phyloP scores from a whole-genome alignment of 2,113 vertebrate genomes.

The Syngnathus typhle region DNA sequence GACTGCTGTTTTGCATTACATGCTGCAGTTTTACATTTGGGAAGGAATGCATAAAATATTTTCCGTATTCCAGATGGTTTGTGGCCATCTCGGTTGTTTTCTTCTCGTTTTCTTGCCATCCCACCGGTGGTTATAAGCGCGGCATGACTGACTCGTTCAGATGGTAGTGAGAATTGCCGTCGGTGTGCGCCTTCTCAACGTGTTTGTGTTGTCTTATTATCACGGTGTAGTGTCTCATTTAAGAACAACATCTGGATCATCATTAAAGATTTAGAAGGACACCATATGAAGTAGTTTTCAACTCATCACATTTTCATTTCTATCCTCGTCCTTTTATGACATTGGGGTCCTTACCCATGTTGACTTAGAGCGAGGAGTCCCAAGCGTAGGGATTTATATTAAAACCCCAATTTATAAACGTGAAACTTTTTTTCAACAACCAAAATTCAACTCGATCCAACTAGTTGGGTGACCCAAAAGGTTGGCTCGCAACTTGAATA shows the following conservation, averaged over 20 bases:
- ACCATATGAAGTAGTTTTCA: constrained; percentile 45
- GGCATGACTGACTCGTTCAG: constrained; percentile 12
- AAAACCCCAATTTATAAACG: too few relatives aligned
- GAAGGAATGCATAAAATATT: constrained; percentile 13
- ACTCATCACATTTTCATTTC: constrained; percentile 62
- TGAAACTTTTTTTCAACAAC: too few relatives aligned
- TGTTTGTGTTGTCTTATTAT: constrained; percentile 50
- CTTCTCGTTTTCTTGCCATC: background rate
- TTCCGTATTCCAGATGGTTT: constrained; percentile 18
- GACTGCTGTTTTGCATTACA: background rate
- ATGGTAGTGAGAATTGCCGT: constrained; percentile 14
- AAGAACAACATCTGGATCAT: constrained; percentile 69
- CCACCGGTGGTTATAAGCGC: constrained; percentile 22
- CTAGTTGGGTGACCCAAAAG: too few relatives aligned
- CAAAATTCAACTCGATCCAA: too few relatives aligned
- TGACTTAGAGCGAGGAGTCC: constrained; percentile 5
- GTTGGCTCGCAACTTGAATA: too few relatives aligned
- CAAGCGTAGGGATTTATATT: constrained; percentile 1
- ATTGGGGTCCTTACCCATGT: constrained; percentile 17
- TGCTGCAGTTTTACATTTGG: constrained; percentile 36
- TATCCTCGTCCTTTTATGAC: constrained; percentile 30
- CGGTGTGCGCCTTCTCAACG: constrained; percentile 13
- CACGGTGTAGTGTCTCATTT: constrained; percentile 56
- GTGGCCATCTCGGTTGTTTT: constrained; percentile 9
- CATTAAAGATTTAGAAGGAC: constrained; percentile 68